Evolutionary conservation across 2,113 vertebrate genomes (phyloP), one percentile per base, ranked within the genome.

Genomic region (Campylorhamphus procurvoides): DNA sequence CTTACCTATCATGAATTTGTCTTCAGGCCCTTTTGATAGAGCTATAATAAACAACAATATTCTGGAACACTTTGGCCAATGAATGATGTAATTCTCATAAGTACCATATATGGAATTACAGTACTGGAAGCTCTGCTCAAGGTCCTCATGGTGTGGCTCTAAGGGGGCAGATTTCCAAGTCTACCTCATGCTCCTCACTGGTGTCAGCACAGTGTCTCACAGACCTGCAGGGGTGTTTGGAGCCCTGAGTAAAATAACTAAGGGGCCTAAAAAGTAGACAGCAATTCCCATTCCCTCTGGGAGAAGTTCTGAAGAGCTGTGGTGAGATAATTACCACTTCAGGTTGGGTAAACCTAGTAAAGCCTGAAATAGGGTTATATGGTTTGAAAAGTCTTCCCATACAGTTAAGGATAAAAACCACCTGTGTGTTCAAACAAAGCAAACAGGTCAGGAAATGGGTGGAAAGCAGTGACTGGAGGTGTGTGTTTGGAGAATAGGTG

Each of bases 181-280:
- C 27, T 68, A 18, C n/a, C 18, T 49, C 58, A 35, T 42, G 15
- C 8, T 83, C 29, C 27, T 84, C n/a, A 10, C 23, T 73, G 29
- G 18, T 69, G 39, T 58, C 66, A 80, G 33, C 47, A 44, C 20
- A 88, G 19, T 28, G 60, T 42, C 33, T 74, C 37, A 60, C 9
- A 74, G 46, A 17, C 10, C n/a, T 84, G 23, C 0, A 0, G 20
- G 10, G 22, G 25, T 62, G 18, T 69, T 62, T 56, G 49, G n/a
- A 89, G 16, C 23, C n/a, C 18, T 59, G 42, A 79, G 18, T 11
- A 71, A 85, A 67, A 6, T 14, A 44, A 31, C 55, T 35, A 39
- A n/a, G 18, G 9, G 9, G 11, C 5, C 24, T 47, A 72, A 72
- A 39, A 67, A 46, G n/a, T 55, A 78, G 42, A 14, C 15, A 72